A percentile compares a stretch with the other conserved stretches of the same genome.
Conservation (phyloP, 1,140 invertebrate species). For the Laupala kohalensis region DNA sequence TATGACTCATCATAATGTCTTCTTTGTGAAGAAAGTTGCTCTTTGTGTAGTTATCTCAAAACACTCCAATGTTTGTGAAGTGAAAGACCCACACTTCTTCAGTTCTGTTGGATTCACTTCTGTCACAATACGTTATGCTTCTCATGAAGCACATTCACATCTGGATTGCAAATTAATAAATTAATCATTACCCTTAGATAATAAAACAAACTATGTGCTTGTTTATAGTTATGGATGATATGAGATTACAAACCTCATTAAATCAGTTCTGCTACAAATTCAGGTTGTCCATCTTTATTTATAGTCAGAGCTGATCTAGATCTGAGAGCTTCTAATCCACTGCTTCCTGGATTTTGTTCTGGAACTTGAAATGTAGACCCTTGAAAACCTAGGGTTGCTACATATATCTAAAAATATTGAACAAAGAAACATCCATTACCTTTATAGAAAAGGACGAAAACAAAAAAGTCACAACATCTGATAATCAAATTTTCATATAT, state of each 20-base stretch:
- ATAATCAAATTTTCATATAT: neutral
- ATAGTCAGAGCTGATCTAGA: conserved; percentile 28
- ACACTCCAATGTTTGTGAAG: neutral
- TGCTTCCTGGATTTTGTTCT: conserved; percentile 20
- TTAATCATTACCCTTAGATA: too few species aligned
- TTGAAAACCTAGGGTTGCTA: conserved; percentile 49
- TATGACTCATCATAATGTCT: neutral
- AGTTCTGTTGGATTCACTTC: too few species aligned
- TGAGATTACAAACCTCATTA: conserved; percentile 8
- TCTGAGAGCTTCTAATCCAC: conserved; percentile 20
- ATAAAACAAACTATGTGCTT: too few species aligned
- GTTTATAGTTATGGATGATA: too few species aligned
- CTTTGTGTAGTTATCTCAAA: neutral
- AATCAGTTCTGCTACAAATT: conserved; percentile 53
- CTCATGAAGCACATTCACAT: too few species aligned
- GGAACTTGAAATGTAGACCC: conserved; percentile 59
- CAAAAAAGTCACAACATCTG: neutral
- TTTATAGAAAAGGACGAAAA: neutral
- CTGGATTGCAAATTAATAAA: too few species aligned
- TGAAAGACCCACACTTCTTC: too few species aligned
- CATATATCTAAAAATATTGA: conserved; percentile 40
- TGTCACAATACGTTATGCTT: too few species aligned
- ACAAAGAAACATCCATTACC: neutral
- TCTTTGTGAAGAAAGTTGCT: neutral
- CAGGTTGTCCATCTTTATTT: conserved; percentile 50